Percentiles rank a stretch among this genome's conserved stretches.
Conservation (phyloP, 2,888 invertebrate genomes). For the Chouioia cunea region DNA sequence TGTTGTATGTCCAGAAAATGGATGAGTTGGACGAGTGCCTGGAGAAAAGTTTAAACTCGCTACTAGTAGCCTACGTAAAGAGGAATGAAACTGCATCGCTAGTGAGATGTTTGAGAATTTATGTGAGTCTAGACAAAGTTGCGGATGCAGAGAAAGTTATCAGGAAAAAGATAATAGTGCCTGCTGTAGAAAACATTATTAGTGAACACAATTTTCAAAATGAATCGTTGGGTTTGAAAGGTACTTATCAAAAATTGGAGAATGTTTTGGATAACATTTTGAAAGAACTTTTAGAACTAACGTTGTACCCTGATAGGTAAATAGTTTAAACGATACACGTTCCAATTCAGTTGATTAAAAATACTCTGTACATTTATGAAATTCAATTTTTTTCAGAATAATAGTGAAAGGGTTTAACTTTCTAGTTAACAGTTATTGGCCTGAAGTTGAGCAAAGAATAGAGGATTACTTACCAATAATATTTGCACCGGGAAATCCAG, state of each 20-base stretch:
- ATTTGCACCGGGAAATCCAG: conserved; percentile 93
- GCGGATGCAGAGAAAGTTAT: conserved; percentile 80
- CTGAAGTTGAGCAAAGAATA: conserved; percentile 84
- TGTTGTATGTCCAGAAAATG: conserved; percentile 60
- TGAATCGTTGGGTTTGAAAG: conserved; percentile 76
- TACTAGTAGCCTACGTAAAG: conserved; percentile 65
- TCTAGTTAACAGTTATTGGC: conserved; percentile 89
- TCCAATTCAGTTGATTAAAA: conserved; percentile 54
- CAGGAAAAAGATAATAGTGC: conserved; percentile 77
- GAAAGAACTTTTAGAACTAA: conserved; percentile 67
- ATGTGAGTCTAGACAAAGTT: conserved; percentile 78
- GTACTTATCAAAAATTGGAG: conserved; percentile 80
- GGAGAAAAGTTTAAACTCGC: conserved; percentile 71
- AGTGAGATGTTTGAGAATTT: conserved; percentile 73
- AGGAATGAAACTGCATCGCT: conserved; percentile 69
- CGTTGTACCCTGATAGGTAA: conserved; percentile 62
- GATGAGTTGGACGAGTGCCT: conserved; percentile 64
- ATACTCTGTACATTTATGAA: not conserved
- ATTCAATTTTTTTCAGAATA: conserved; percentile 58
- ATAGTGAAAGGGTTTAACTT: conserved; percentile 79
- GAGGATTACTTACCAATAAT: conserved; percentile 86
- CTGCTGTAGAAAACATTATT: conserved; percentile 79
- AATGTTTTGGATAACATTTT: conserved; percentile 80
- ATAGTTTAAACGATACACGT: conserved; percentile 61
- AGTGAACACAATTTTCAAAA: conserved; percentile 76